phyloP scores from a whole-genome alignment of 2,113 vertebrate genomes.

The Brachypodius melanocephalos region DNA sequence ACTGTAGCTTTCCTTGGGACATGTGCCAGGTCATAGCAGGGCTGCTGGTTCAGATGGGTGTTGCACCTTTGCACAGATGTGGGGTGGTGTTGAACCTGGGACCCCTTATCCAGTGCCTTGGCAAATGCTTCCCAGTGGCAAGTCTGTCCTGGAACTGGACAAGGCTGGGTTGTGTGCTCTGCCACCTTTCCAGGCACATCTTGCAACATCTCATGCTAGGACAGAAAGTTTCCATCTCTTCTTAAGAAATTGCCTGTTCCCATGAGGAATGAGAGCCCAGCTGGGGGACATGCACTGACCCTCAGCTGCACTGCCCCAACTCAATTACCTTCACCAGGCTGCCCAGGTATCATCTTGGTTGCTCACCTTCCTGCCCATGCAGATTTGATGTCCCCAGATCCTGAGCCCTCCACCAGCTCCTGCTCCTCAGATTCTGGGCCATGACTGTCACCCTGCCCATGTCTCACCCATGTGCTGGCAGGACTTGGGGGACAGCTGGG shows the following conservation, averaged over 20 bases:
- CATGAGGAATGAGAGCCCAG: neutral
- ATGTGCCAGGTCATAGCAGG: neutral
- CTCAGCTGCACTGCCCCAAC: neutral
- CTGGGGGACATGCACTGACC: neutral
- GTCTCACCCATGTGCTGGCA: neutral
- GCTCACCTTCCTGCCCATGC: neutral
- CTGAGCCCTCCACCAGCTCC: neutral
- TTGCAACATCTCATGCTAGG: neutral
- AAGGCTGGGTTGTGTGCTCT: neutral
- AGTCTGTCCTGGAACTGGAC: neutral
- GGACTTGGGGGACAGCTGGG: neutral
- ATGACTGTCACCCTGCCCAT: neutral
- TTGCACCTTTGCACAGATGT: neutral
- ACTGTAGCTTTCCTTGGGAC: neutral
- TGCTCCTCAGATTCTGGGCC: neutral
- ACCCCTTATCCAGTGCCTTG: neutral
- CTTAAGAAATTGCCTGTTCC: neutral
- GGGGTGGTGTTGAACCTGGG: neutral
- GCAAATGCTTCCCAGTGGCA: accelerated
- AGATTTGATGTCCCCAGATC: neutral
- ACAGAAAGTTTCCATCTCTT: neutral
- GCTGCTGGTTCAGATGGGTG: neutral
- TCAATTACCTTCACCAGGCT: neutral
- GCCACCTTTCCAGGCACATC: neutral
- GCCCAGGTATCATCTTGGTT: neutral